Conservation (phyloP, 2,888 invertebrate genomes). For the Pheosia tremula region DNA sequence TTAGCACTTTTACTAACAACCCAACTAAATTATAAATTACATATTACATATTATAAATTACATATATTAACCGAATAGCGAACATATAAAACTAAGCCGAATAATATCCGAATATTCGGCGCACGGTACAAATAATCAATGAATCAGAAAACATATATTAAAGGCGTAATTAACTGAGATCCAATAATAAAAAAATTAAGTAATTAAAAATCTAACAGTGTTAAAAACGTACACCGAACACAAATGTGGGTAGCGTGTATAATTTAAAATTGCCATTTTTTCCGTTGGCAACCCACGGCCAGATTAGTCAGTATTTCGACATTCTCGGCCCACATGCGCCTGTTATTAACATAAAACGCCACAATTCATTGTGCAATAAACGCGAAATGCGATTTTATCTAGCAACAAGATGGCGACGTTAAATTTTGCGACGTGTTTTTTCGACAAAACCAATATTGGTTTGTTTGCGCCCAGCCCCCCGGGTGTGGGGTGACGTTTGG, state of each 20-base stretch:
- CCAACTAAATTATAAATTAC: slow-evolving; percentile 17
- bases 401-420: slow-evolving; percentile 61
- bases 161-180: slow-evolving; percentile 57
- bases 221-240: slow-evolving; percentile 51
- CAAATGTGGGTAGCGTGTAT: slow-evolving; percentile 77
- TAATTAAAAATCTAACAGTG: slow-evolving; percentile 76
- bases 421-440: slow-evolving; percentile 52
- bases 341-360: slow-evolving; percentile 81
- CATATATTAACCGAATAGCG: neutral
- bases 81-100: neutral
- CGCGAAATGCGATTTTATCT: slow-evolving; percentile 79
- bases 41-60: slow-evolving; percentile 16
- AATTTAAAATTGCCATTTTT: slow-evolving; percentile 84
- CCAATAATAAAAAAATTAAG: slow-evolving; percentile 69
- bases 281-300: slow-evolving; percentile 74
- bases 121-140: neutral
- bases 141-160: slow-evolving; percentile 18
- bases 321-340: slow-evolving; percentile 71
- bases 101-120: too few species aligned
- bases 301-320: slow-evolving; percentile 83
- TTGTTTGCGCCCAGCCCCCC: slow-evolving; percentile 36
- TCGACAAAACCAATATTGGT: slow-evolving; percentile 44
- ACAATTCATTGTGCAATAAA: slow-evolving; percentile 82
- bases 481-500: slow-evolving; percentile 19
- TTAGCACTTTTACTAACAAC: neutral